A percentile compares a stretch with the other conserved stretches of the same genome.
phyloP scores from a whole-genome alignment of 2,113 vertebrate genomes.

The Prietella phreatophila region DNA sequence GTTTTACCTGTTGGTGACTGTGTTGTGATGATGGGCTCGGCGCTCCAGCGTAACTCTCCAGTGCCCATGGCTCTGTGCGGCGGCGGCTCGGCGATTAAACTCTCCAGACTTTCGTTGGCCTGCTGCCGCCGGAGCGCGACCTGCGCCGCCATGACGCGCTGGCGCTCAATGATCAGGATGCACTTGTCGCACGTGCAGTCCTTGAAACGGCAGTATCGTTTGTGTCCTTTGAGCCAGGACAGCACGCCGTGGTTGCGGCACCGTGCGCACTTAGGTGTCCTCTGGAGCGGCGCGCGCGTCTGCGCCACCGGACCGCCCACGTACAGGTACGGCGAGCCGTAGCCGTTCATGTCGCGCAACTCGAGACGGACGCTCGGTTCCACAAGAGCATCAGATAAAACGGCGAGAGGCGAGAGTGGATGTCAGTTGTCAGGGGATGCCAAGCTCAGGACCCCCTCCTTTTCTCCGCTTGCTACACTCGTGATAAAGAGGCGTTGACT shows the following conservation, averaged over 20 bases:
- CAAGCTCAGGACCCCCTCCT: conserved; percentile 48
- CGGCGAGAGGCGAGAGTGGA: conserved; percentile 37
- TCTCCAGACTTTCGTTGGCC: conserved; percentile 93
- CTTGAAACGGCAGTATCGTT: conserved; percentile 96
- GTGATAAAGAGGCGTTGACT: conserved; percentile 63
- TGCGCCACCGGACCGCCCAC: conserved; percentile 91
- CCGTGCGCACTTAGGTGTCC: conserved; percentile 93
- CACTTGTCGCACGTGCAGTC: conserved; percentile 97
- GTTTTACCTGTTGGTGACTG: conserved; percentile 27
- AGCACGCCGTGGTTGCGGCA: conserved; percentile 95
- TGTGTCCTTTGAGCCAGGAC: conserved; percentile 96
- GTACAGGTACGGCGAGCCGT: conserved; percentile 93
- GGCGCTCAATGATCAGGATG: conserved; percentile 95
- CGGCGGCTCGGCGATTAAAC: conserved; percentile 85
- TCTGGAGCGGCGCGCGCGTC: conserved; percentile 86
- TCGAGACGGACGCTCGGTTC: conserved; percentile 33
- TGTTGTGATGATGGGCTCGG: conserved; percentile 52
- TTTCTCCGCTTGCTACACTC: conserved; percentile 57
- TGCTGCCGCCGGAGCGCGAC: conserved; percentile 92
- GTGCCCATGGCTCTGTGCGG: conserved; percentile 56
- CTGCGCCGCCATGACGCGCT: conserved; percentile 96
- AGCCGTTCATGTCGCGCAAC: conserved; percentile 82
- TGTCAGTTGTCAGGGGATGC: conserved; percentile 50
- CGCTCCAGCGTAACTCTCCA: conserved; percentile 67
- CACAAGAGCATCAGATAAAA: conserved; percentile 50